Evolutionary conservation across 2,113 vertebrate species (phyloP).

Genomic region (Burhinus oedicnemus): DNA sequence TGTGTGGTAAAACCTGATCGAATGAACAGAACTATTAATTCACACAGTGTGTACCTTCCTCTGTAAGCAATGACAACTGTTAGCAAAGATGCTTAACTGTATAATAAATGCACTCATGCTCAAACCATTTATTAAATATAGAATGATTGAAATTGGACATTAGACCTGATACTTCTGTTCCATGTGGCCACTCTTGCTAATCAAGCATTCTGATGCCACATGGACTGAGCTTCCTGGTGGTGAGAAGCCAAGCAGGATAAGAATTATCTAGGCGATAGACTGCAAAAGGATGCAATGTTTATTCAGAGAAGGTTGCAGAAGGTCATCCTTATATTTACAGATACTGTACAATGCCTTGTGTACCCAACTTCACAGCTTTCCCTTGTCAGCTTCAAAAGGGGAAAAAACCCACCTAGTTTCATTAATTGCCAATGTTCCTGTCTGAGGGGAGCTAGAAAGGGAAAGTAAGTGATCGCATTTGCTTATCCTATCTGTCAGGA

Average conservation of each 20-base stretch:
- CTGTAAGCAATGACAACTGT: background rate
- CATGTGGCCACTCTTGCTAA: background rate
- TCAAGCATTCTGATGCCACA: background rate
- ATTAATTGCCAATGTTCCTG: conserved; percentile 32
- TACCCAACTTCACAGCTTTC: conserved; percentile 25
- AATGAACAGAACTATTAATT: background rate
- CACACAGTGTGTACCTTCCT: background rate
- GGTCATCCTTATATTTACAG: conserved; percentile 53
- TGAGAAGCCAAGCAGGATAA: conserved; percentile 40
- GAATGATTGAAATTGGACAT: background rate
- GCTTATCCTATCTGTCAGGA: conserved; percentile 4
- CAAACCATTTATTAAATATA: background rate
- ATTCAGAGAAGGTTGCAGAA: conserved; percentile 52
- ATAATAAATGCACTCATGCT: background rate
- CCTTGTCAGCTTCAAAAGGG: conserved; percentile 28
- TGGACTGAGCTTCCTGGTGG: conserved; percentile 43
- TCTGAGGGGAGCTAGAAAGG: conserved; percentile 13
- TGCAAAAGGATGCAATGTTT: conserved; percentile 48
- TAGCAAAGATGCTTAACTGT: background rate
- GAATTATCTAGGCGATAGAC: conserved; percentile 33
- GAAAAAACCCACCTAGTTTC: background rate
- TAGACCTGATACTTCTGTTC: background rate
- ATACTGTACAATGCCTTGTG: conserved; percentile 38
- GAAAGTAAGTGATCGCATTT: background rate
- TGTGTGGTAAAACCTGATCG: background rate